Conservation (phyloP, 1,140 invertebrate species). For the Oryzaephilus surinamensis region DNA sequence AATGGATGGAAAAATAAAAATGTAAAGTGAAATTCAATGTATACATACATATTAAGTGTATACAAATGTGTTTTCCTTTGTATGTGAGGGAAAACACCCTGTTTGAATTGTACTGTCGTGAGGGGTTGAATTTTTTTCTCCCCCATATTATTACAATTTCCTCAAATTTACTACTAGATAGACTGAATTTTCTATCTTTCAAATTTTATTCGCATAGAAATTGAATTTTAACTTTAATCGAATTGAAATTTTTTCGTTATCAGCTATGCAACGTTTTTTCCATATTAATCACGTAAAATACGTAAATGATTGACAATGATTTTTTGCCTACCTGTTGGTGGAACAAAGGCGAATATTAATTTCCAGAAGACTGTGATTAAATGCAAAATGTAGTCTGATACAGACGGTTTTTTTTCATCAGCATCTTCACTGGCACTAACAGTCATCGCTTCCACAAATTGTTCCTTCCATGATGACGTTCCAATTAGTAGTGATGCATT, state of each 20-base stretch:
- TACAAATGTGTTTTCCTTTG: no score
- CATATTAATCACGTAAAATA: background rate
- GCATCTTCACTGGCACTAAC: constrained; percentile 69
- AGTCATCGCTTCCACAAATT: constrained; percentile 92
- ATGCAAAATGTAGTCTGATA: constrained; percentile 91
- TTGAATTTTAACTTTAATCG: no score
- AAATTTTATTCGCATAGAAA: no score
- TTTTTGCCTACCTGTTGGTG: constrained; percentile 76
- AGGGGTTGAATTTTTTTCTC: no score
- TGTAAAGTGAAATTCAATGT: no score
- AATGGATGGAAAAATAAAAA: no score
- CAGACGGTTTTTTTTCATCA: constrained; percentile 64
- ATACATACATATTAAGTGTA: no score
- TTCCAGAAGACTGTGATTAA: constrained; percentile 97
- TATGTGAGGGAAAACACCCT: no score
- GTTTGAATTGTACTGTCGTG: no score
- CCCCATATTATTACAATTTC: no score
- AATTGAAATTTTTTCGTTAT: background rate
- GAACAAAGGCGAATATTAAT: constrained; percentile 92
- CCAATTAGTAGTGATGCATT: constrained; percentile 90
- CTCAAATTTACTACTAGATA: no score
- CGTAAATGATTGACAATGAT: background rate
- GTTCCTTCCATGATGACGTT: constrained; percentile 96
- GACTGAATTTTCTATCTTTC: no score
- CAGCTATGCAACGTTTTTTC: background rate